phyloP scores from a whole-genome alignment of 2,113 vertebrate species.

The Poeciliopsis occidentalis region DNA sequence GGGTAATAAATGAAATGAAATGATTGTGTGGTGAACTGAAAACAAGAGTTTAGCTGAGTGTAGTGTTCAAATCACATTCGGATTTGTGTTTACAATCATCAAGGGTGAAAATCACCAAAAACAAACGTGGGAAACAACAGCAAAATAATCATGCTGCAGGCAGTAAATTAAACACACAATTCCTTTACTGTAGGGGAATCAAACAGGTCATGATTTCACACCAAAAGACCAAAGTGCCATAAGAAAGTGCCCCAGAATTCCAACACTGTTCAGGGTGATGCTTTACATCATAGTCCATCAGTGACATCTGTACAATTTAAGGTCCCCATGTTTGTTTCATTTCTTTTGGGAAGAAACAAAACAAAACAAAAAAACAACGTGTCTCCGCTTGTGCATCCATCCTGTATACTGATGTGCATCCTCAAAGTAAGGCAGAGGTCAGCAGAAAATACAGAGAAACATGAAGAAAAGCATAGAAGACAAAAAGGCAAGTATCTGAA shows the following conservation, averaged over 20 bases:
- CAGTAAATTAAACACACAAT: constrained; percentile 57
- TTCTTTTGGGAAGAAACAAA: no score
- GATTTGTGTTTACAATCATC: constrained; percentile 52
- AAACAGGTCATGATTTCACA: constrained; percentile 67
- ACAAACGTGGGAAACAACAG: constrained; percentile 66
- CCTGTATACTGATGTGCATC: constrained; percentile 46
- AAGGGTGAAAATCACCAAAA: constrained; percentile 47
- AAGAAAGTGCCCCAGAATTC: constrained; percentile 49
- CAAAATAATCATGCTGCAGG: constrained; percentile 72
- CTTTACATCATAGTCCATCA: constrained; percentile 32
- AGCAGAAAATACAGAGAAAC: constrained; percentile 60
- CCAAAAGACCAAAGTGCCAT: constrained; percentile 68
- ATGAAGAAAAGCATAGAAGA: constrained; percentile 35
- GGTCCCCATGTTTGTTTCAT: constrained; percentile 46
- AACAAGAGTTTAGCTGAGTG: constrained; percentile 47
- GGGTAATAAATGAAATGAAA: constrained; percentile 41
- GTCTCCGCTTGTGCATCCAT: constrained; percentile 46
- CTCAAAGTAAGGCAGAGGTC: constrained; percentile 74
- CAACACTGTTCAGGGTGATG: constrained; percentile 28
- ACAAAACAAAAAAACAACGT: constrained; percentile 3
- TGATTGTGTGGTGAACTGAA: constrained; percentile 24
- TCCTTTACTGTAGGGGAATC: constrained; percentile 59
- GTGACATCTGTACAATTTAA: constrained; percentile 66
- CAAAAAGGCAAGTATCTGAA: constrained; percentile 68
- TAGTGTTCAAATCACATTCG: constrained; percentile 52